Evolutionary conservation across 2,888 invertebrate species (phyloP).

Genomic region (Synergus laeviventris): DNA sequence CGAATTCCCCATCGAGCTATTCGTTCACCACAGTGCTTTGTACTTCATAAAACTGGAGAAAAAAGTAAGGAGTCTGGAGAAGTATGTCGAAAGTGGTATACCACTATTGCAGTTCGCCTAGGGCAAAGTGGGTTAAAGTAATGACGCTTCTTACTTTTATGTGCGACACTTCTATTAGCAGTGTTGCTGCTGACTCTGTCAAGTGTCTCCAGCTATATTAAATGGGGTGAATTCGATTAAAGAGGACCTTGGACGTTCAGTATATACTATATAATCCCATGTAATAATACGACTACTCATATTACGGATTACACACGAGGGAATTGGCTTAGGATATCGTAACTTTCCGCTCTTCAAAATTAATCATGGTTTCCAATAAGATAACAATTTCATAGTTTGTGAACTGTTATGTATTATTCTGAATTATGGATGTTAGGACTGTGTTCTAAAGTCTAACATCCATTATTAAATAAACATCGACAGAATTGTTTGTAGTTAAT

Average conservation of each 20-base stretch:
- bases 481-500: no score
- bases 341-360: not conserved
- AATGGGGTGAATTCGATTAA: constrained; percentile 23
- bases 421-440: no score
- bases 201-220: constrained; percentile 43
- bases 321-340: constrained; percentile 3
- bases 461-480: not conserved
- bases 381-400: not conserved
- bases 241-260: not conserved
- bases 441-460: no score
- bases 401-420: not conserved
- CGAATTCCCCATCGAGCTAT: constrained; percentile 13
- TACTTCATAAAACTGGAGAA: constrained; percentile 27
- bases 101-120: constrained; percentile 43
- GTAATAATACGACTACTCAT: not conserved
- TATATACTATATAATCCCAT: constrained; percentile 5
- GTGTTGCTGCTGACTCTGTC: constrained; percentile 51
- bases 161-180: constrained; percentile 54
- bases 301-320: constrained; percentile 23
- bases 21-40: not conserved
- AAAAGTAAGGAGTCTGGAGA: constrained; percentile 27
- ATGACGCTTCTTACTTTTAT: constrained; percentile 53
- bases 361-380: not conserved
- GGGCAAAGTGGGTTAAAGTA: constrained; percentile 46
- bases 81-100: constrained; percentile 48